Evolutionary conservation across 2,113 vertebrate species (phyloP), one percentile per base, ranked within the genome.

Genomic region (Corythaixoides concolor): DNA sequence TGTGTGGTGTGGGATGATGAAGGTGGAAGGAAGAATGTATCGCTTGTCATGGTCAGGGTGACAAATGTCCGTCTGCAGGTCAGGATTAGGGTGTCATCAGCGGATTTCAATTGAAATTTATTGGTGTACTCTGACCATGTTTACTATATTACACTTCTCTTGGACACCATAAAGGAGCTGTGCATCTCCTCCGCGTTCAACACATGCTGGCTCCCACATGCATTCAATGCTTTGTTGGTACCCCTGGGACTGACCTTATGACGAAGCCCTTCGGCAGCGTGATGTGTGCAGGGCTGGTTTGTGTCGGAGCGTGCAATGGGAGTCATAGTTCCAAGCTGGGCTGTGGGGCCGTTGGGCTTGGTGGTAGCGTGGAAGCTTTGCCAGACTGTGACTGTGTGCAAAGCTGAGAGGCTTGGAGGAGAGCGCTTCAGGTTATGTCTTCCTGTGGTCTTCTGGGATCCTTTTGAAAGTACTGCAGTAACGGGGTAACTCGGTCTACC

Each of bases 401-500:
- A 62, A 32, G 35, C 35, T 49, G 56, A 62, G 66, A 41, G 7
- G 15, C 62, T 82, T 70, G 66, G 43, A 63, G 74, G 39, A 72
- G 43, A 68, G 30, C 56, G 39, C 70, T 88, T 85, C n/a, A 30
- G 52, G 78, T 85, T 85, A 62, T 18, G 22, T 66, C 33, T 49
- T 85, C 9, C 41, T 56, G 0, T 0, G 2, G 12, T 64, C 27
- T 56, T 60, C 70, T 83, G 45, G 33, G 24, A 52, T 83, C 27
- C 35, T 83, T 64, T 72, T 73, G 20, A 37, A 90, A 74, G 47
- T 58, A 5, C 30, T 66, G 30, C 39, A 73, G 35, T 85, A 53
- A 45, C 0, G 0, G 33, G 22, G 30, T 72, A 47, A 18, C 21
- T 79, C 2, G 2, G 23, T 30, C 22, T 64, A 23, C 39, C 35